phyloP scores from a whole-genome alignment of 1,140 invertebrate species.

The Neelides sp. region DNA sequence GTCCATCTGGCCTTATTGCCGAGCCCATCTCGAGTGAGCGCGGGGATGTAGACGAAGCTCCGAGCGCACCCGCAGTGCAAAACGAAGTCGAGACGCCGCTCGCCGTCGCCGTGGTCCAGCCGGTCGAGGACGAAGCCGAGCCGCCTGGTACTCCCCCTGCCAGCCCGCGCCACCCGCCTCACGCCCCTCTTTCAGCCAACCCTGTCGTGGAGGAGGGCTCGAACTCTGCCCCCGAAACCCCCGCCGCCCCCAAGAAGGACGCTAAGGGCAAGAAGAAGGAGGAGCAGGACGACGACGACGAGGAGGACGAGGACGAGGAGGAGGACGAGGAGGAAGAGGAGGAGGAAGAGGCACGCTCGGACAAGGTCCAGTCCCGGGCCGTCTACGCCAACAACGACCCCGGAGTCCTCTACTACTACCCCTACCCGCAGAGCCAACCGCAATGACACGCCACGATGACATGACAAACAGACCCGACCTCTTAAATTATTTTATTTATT shows the following conservation, averaged over 20 bases:
- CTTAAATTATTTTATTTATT: no score
- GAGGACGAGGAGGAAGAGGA: conserved; percentile 27
- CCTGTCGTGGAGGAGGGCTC: conserved; percentile 24
- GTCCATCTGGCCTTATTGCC: conserved; percentile 23
- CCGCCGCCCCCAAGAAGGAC: conserved; percentile 9
- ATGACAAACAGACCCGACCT: no score
- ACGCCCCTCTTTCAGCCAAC: neutral
- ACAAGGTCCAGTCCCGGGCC: conserved; percentile 16
- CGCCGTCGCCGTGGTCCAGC: conserved; percentile 29
- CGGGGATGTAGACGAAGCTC: conserved; percentile 22
- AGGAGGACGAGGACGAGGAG: conserved; percentile 30
- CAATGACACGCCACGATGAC: no score
- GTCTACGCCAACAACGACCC: neutral
- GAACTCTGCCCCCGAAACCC: neutral
- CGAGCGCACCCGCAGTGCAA: conserved; percentile 11
- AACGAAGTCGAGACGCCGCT: conserved; percentile 21
- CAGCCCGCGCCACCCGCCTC: neutral
- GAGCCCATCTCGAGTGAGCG: conserved; percentile 27
- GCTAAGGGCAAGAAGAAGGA: conserved; percentile 8
- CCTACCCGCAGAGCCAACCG: neutral
- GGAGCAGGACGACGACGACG: conserved; percentile 28
- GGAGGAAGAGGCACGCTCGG: conserved; percentile 14
- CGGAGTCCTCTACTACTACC: neutral
- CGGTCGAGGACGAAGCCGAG: conserved; percentile 18
- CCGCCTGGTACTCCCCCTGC: conserved; percentile 12